A percentile compares a stretch with the other conserved stretches of the same genome.
Conservation (phyloP, 2,113 vertebrate species). For the Bambusicola thoracicus region DNA sequence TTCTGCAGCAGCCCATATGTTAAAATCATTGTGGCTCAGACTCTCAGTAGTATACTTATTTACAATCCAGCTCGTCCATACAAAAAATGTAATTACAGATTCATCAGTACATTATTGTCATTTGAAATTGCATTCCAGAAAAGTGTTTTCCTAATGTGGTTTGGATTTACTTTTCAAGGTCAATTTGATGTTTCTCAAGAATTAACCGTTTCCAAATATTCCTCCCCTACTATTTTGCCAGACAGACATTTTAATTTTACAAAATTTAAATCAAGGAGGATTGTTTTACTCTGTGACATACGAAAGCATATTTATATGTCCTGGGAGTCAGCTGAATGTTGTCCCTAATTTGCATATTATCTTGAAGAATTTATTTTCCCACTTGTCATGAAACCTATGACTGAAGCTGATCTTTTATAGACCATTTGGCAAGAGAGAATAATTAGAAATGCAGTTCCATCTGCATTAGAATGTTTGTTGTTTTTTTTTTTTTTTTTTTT, state of each 20-base stretch:
- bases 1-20: neutral
- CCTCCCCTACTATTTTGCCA: neutral
- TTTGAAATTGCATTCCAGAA: neutral
- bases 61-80: neutral
- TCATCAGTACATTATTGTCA: neutral
- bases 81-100: neutral
- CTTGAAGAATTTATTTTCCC: conserved; percentile 71
- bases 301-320: conserved; percentile 71
- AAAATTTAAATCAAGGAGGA: conserved; percentile 21
- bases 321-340: conserved; percentile 66
- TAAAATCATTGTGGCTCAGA: neutral
- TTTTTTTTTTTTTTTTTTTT: neutral
- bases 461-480: neutral
- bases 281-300: conserved; percentile 13
- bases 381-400: conserved; percentile 56
- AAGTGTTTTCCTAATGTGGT: neutral
- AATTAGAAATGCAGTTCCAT: conserved; percentile 25
- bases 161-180: conserved; percentile 1
- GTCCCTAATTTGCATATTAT: conserved; percentile 72
- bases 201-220: neutral
- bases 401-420: conserved; percentile 54
- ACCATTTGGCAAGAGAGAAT: conserved; percentile 45
- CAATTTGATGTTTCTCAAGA: neutral
- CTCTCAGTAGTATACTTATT: neutral
- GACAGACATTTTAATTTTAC: neutral